A percentile compares a stretch with the other conserved stretches of the same genome.
Conservation (phyloP, 1,140 invertebrate genomes). For the Bombus sylvicola region DNA sequence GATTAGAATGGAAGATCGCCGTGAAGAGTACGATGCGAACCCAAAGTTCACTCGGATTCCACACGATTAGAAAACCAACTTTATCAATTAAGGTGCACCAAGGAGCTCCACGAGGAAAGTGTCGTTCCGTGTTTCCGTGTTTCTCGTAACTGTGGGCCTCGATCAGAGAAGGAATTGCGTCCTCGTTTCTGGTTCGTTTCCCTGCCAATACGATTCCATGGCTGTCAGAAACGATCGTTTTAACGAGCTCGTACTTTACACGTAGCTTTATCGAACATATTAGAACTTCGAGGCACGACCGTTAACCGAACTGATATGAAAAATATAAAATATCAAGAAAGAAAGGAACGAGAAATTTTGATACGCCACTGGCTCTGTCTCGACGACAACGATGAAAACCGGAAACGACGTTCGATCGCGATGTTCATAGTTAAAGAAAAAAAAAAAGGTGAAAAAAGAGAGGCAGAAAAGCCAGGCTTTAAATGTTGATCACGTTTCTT, state of each 20-base stretch:
- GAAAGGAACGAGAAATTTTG: neutral
- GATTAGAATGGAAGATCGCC: neutral
- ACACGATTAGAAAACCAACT: neutral
- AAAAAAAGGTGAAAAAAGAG: neutral
- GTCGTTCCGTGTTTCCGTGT: slow-evolving; percentile 13
- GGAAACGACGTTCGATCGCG: neutral
- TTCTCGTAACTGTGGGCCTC: neutral
- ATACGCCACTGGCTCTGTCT: neutral
- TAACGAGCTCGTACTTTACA: neutral
- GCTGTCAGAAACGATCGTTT: neutral
- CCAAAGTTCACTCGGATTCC: neutral
- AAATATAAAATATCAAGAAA: neutral
- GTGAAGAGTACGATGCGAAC: neutral
- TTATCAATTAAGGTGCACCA: slow-evolving; percentile 13
- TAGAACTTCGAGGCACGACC: neutral
- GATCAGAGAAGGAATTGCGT: neutral
- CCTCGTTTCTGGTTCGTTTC: slow-evolving; percentile 3
- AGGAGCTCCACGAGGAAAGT: neutral
- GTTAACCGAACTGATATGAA: no score
- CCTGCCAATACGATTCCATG: neutral
- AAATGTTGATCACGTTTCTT: slow-evolving; percentile 34
- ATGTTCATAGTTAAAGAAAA: neutral
- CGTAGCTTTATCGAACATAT: neutral
- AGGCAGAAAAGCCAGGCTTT: slow-evolving; percentile 4
- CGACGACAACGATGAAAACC: slow-evolving; percentile 8